These are phyloP conservation scores for Atractosteus spatula DNA, from an alignment of 2,113 vertebrate species.

Conservation along the genomic window DNA sequence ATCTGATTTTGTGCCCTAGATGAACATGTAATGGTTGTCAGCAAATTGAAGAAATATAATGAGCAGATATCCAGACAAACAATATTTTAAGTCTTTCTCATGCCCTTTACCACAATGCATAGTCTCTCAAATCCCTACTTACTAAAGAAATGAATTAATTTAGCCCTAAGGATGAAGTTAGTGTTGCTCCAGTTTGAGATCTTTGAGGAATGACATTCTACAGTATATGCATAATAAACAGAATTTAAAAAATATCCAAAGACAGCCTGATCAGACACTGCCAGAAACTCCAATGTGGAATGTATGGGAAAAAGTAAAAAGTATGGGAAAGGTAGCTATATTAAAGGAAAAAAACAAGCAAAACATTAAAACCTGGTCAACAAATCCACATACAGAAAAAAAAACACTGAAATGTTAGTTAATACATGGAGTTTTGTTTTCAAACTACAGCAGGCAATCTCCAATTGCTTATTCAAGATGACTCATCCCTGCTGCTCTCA, in stretches of 20 bases:
- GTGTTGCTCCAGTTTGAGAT: background rate
- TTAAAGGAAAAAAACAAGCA: too few species aligned
- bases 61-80: constrained; percentile 15
- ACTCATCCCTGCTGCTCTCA: too few species aligned
- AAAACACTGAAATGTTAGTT: too few species aligned
- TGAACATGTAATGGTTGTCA: constrained; percentile 46
- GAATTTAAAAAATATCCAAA: background rate
- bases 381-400: too few species aligned
- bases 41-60: constrained; percentile 31
- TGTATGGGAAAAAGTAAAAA: too few species aligned
- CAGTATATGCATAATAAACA: constrained; percentile 35
- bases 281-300: too few species aligned
- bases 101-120: constrained; percentile 18
- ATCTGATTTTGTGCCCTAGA: constrained; percentile 31
- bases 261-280: too few species aligned
- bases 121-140: constrained; percentile 32
- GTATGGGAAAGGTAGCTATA: too few species aligned
- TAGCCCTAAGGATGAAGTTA: constrained; percentile 31
- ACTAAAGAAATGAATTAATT: constrained; percentile 36
- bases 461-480: too few species aligned
- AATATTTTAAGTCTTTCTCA: constrained; percentile 26
- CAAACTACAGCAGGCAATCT: too few species aligned
- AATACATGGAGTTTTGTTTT: too few species aligned
- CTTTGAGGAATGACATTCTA: constrained; percentile 21
- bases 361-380: too few species aligned